A percentile compares a stretch with the other conserved stretches of the same genome.
Conservation (phyloP, 2,797 vertebrate genomes). For the Tapirus indicus region DNA sequence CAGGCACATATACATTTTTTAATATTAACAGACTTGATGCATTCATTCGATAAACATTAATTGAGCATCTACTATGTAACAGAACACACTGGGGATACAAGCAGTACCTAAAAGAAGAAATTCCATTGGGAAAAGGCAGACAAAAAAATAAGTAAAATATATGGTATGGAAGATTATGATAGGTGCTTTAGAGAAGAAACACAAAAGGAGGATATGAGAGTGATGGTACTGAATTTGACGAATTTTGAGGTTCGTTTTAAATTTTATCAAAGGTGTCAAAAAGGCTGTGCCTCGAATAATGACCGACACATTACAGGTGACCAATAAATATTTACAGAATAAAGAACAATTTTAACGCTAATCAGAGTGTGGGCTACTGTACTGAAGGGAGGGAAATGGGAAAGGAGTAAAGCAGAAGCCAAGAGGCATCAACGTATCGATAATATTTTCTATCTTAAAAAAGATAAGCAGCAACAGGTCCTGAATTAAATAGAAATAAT, state of each 20-base stretch:
- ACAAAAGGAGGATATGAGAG: not conserved
- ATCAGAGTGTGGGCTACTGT: not conserved
- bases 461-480: not conserved
- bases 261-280: not conserved
- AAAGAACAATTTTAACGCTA: not conserved
- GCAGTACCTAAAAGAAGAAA: not conserved
- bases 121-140: not conserved
- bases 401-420: not conserved
- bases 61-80: not conserved
- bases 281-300: not conserved
- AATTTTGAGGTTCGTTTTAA: conserved; percentile 32
- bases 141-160: not conserved
- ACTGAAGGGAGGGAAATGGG: not conserved
- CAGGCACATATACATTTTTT: not conserved
- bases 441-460: conserved; percentile 32
- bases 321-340: conserved; percentile 23
- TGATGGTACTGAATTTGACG: not conserved
- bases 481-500: conserved; percentile 14
- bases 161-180: not conserved
- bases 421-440: not conserved
- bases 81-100: not conserved
- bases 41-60: conserved; percentile 9
- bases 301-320: not conserved
- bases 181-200: not conserved
- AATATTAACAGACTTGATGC: not conserved